phyloP scores from a whole-genome alignment of 2,797 vertebrate genomes.

The Spinibarbus caldwelli region DNA sequence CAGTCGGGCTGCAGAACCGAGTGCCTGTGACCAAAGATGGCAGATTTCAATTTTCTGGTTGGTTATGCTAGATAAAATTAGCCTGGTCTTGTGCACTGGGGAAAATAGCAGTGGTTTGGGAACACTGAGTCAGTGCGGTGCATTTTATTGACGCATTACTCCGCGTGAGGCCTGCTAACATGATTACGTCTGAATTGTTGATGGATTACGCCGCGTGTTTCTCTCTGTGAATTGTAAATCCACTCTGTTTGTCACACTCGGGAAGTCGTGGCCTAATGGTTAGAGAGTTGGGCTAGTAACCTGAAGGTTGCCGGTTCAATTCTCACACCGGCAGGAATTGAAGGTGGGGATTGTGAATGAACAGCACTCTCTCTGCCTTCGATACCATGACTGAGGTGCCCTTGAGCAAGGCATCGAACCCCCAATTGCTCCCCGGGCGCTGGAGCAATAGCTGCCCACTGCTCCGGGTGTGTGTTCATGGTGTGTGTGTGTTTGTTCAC shows the following conservation, averaged over 20 bases:
- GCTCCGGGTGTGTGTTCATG: too few relatives aligned
- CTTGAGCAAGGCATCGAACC: too few relatives aligned
- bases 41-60: slow-evolving; percentile 9
- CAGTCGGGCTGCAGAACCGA: neutral
- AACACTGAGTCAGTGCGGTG: neutral
- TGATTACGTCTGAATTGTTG: slow-evolving; percentile 23
- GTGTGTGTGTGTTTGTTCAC: too few relatives aligned
- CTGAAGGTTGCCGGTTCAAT: too few relatives aligned
- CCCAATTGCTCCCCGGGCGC: too few relatives aligned
- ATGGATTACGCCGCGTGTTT: neutral
- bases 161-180: slow-evolving; percentile 11
- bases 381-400: too few relatives aligned
- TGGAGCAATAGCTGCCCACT: too few relatives aligned
- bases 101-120: neutral
- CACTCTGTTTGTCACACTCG: slow-evolving; percentile 47
- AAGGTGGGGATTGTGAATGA: too few relatives aligned
- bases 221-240: neutral
- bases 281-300: too few relatives aligned
- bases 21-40: neutral
- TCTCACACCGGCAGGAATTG: too few relatives aligned
- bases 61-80: slow-evolving; percentile 12
- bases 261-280: too few relatives aligned
- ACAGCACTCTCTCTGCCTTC: too few relatives aligned
- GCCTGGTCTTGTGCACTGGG: neutral
- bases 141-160: neutral